Evolutionary conservation across 2,113 vertebrate species (phyloP).

Genomic region (Tympanuchus pallidicinctus): DNA sequence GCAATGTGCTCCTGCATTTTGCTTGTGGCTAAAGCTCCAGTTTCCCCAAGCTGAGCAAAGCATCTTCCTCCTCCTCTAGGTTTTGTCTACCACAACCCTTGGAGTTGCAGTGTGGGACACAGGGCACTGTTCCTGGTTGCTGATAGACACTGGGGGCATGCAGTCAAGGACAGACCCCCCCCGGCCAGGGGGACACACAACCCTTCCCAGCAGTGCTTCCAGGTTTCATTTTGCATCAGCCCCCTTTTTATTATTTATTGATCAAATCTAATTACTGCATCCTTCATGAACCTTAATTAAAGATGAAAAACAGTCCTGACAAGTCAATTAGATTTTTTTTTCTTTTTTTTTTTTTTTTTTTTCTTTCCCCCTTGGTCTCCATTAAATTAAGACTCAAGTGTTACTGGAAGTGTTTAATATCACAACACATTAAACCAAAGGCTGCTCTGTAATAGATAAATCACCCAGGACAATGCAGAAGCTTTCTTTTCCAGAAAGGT

Average conservation of each 20-base stretch:
- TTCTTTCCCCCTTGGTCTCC: conserved; percentile 1
- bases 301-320: conserved; percentile 57
- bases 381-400: conserved; percentile 66
- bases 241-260: conserved; percentile 48
- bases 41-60: neutral
- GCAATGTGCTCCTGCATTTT: neutral
- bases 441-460: conserved; percentile 44
- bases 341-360: conserved; percentile 9
- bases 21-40: neutral
- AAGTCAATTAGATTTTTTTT: conserved; percentile 63
- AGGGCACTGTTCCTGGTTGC: too few species aligned
- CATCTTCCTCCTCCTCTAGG: neutral
- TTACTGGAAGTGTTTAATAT: conserved; percentile 68
- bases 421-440: conserved; percentile 51
- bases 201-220: neutral
- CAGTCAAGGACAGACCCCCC: neutral
- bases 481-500: neutral
- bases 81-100: neutral
- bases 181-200: neutral
- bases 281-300: conserved; percentile 52
- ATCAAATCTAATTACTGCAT: conserved; percentile 44
- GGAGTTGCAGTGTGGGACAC: neutral
- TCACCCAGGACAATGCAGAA: conserved; percentile 36
- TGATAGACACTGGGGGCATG: neutral
- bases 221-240: neutral